Percentiles rank a stretch among this genome's conserved stretches.
phyloP scores from a whole-genome alignment of 2,113 vertebrate species.

The Bufo bufo region DNA sequence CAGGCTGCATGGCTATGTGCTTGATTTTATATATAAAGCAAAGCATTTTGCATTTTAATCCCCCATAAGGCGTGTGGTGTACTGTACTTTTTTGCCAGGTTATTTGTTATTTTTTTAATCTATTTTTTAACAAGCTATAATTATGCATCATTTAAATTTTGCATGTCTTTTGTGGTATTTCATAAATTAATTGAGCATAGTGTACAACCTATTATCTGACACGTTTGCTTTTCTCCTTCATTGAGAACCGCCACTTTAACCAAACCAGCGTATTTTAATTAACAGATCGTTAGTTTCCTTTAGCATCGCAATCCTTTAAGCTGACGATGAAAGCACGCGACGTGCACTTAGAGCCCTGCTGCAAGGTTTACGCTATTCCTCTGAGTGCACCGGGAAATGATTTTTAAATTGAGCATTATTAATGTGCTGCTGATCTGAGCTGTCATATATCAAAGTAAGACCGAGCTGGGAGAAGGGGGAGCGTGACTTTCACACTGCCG shows the following conservation, averaged over 20 bases:
- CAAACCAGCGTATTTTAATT: slow-evolving; percentile 33
- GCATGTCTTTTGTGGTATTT: neutral
- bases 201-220: neutral
- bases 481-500: neutral
- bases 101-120: too few relatives aligned
- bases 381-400: slow-evolving; percentile 39
- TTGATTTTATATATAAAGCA: too few relatives aligned
- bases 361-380: slow-evolving; percentile 37
- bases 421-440: slow-evolving; percentile 45
- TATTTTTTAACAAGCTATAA: too few relatives aligned
- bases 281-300: slow-evolving; percentile 20
- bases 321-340: neutral
- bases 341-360: neutral
- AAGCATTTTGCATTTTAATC: too few relatives aligned
- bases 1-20: too few relatives aligned
- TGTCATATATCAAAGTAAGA: slow-evolving; percentile 47
- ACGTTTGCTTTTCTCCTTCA: neutral
- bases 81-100: too few relatives aligned
- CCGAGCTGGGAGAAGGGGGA: neutral
- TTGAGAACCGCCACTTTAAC: slow-evolving; percentile 5
- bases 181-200: neutral
- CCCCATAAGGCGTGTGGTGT: too few relatives aligned
- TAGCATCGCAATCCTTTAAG: neutral
- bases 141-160: too few relatives aligned
- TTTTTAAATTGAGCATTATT: slow-evolving; percentile 56